Evolutionary conservation across 2,113 vertebrate genomes (phyloP).

Genomic region (Xiphophorus couchianus): DNA sequence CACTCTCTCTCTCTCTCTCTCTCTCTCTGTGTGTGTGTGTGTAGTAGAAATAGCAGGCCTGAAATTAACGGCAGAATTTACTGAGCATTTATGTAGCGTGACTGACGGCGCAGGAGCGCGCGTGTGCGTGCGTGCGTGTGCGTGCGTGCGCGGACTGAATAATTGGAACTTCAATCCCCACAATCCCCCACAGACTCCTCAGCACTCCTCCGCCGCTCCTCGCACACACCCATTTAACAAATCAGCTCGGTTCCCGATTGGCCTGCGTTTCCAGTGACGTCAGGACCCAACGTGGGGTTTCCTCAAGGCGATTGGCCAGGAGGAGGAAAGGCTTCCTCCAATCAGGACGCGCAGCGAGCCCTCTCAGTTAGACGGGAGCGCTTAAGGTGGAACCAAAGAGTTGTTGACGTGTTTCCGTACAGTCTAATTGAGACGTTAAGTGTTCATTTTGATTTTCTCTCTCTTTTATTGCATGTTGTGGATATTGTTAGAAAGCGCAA

Average conservation of each 20-base stretch:
- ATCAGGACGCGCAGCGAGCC: slow-evolving; percentile 42
- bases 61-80: slow-evolving; percentile 78
- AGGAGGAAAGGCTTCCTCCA: slow-evolving; percentile 35
- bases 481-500: not conserved
- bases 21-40: not conserved
- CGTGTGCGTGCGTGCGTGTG: slow-evolving; percentile 29
- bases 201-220: slow-evolving; percentile 25
- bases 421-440: slow-evolving; percentile 58
- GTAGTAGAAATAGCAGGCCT: slow-evolving; percentile 57
- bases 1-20: not conserved
- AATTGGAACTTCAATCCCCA: slow-evolving; percentile 86
- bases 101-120: slow-evolving; percentile 67
- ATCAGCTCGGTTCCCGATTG: slow-evolving; percentile 55
- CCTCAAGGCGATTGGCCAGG: slow-evolving; percentile 56
- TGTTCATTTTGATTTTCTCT: slow-evolving; percentile 23
- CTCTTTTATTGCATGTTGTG: slow-evolving; percentile 7
- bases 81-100: slow-evolving; percentile 80
- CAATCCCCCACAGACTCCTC: slow-evolving; percentile 80
- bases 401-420: not conserved
- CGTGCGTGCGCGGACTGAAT: slow-evolving; percentile 65
- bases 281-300: slow-evolving; percentile 79
- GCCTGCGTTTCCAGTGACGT: slow-evolving; percentile 40
- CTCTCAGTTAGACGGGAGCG: slow-evolving; percentile 37
- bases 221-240: slow-evolving; percentile 64
- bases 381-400: slow-evolving; percentile 78